Evolutionary conservation across 1,140 invertebrate genomes (phyloP).

Genomic region (Neomicropteryx cornuta): DNA sequence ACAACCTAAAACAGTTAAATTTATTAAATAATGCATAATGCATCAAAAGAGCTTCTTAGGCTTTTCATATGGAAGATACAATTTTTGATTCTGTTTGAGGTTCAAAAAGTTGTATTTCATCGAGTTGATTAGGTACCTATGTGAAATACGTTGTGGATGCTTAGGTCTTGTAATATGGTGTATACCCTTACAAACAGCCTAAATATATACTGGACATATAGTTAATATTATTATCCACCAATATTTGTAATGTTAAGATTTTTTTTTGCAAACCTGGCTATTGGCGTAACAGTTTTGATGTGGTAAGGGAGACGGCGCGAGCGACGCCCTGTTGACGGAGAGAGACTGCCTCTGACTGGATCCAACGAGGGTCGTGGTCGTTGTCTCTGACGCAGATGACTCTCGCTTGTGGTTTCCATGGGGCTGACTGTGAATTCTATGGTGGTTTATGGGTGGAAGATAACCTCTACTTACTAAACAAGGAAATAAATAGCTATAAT

Average conservation of each 20-base stretch:
- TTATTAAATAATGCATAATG: no score
- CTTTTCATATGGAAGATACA: no score
- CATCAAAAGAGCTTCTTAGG: no score
- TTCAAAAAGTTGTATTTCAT: no score
- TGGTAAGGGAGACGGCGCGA: conserved; percentile 26
- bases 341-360: no score
- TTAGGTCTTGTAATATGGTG: background rate
- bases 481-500: conserved; percentile 14
- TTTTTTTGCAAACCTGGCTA: conserved; percentile 28
- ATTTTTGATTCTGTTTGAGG: no score
- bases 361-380: conserved; percentile 54
- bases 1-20: no score
- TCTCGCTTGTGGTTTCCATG: conserved; percentile 47
- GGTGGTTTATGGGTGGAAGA: conserved; percentile 9
- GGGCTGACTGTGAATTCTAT: conserved; percentile 51
- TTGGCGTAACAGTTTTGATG: no score
- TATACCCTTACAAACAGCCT: background rate
- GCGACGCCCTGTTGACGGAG: conserved; percentile 29
- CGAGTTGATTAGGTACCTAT: background rate
- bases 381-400: conserved; percentile 57
- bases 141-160: background rate
- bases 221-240: background rate
- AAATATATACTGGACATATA: conserved; percentile 2
- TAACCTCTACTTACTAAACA: conserved; percentile 15
- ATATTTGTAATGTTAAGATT: conserved; percentile 2